These are phyloP conservation scores for Halictus rubicundus DNA, from an alignment of 1,140 invertebrate genomes.

Conservation along the genomic window DNA sequence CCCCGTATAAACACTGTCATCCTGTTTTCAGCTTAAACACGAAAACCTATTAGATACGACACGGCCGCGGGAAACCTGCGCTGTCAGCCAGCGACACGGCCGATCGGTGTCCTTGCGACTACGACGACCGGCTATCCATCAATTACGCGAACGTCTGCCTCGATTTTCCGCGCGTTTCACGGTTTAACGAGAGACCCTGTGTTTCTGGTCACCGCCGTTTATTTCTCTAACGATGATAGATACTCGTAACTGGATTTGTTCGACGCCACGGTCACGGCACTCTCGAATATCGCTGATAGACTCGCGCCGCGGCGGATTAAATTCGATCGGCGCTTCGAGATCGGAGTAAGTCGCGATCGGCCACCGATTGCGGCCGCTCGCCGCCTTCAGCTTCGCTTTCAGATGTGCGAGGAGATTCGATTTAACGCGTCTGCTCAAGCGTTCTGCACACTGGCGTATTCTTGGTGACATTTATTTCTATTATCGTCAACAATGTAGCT, in stretches of 20 bases:
- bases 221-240: neutral
- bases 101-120: slow-evolving; percentile 36
- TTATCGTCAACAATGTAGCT: too few relatives aligned
- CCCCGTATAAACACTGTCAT: slow-evolving; percentile 57
- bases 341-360: too few relatives aligned
- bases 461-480: too few relatives aligned
- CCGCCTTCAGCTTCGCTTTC: too few relatives aligned
- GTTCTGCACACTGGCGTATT: too few relatives aligned
- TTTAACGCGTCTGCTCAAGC: too few relatives aligned
- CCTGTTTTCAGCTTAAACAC: slow-evolving; percentile 50
- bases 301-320: neutral
- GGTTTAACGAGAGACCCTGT: slow-evolving; percentile 2
- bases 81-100: slow-evolving; percentile 28
- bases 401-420: too few relatives aligned
- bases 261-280: neutral
- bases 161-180: slow-evolving; percentile 19
- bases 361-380: too few relatives aligned
- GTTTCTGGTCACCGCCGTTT: neutral
- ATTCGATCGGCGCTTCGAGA: neutral
- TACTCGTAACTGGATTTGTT: neutral
- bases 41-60: slow-evolving; percentile 48
- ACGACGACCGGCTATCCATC: slow-evolving; percentile 30
- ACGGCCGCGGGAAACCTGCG: slow-evolving; percentile 25
- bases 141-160: slow-evolving; percentile 25
- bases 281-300: neutral